phyloP scores from a whole-genome alignment of 1,140 invertebrate species.

The Drosophila kanapiae region DNA sequence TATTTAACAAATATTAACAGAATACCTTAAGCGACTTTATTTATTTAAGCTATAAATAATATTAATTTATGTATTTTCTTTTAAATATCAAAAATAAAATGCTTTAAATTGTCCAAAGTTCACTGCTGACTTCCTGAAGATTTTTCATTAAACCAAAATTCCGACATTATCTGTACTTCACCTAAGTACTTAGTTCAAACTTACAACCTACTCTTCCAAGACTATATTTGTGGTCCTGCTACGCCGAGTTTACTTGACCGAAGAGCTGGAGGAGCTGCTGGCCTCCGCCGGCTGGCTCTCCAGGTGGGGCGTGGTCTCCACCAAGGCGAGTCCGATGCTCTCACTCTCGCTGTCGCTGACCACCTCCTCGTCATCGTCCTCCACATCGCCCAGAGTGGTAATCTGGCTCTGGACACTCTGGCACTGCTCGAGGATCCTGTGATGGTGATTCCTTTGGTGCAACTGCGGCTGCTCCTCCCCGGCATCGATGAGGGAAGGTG shows the following conservation, averaged over 20 bases:
- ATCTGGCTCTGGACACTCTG: conserved; percentile 80
- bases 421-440: conserved; percentile 68
- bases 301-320: conserved; percentile 64
- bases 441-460: conserved; percentile 32
- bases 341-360: conserved; percentile 59
- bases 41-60: not conserved
- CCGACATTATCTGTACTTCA: not conserved
- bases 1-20: too few species aligned
- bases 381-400: conserved; percentile 77
- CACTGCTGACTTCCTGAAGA: not conserved
- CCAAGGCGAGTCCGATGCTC: conserved; percentile 62
- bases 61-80: not conserved
- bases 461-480: conserved; percentile 19
- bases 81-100: not conserved
- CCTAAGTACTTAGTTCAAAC: conserved; percentile 5
- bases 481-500: conserved; percentile 65
- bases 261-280: conserved; percentile 71
- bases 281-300: conserved; percentile 53
- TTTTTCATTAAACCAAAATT: not conserved
- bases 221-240: conserved; percentile 1
- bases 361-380: conserved; percentile 53
- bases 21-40: too few species aligned
- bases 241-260: conserved; percentile 67
- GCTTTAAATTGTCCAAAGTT: not conserved
- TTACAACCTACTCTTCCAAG: conserved; percentile 14